Evolutionary conservation across 2,797 vertebrate species (phyloP).

Genomic region (Scolopax bukidnonensis): DNA sequence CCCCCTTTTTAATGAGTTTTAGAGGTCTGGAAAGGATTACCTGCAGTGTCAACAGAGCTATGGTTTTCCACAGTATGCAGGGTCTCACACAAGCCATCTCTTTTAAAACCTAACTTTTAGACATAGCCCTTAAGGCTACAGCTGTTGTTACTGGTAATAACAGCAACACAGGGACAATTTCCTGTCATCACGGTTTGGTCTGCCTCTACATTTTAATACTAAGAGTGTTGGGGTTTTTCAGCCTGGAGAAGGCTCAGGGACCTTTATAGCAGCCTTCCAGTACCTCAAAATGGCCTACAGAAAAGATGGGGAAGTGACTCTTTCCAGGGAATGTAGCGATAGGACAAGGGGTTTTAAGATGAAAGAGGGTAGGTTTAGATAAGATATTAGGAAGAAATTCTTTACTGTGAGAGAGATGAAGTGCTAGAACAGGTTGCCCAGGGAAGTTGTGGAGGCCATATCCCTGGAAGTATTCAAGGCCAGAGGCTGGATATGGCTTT

Average conservation of each 20-base stretch:
- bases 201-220: background rate
- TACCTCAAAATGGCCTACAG: background rate
- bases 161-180: background rate
- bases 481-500: background rate
- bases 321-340: background rate
- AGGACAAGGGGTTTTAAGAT: background rate
- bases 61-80: background rate
- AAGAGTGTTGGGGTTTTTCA: background rate
- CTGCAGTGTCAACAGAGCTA: accelerated
- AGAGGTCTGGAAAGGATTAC: background rate
- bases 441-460: background rate
- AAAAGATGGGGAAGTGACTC: background rate
- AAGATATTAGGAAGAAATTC: background rate
- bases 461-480: background rate
- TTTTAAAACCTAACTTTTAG: background rate
- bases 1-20: background rate
- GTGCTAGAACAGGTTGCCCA: background rate
- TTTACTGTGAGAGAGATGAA: background rate
- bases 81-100: background rate
- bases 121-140: background rate
- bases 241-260: background rate
- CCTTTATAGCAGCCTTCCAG: background rate
- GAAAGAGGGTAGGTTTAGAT: background rate
- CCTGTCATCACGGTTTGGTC: background rate
- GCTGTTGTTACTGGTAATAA: background rate